Base-by-base conservation (phyloP, 30 jellyfish, hydroid and myxozoan genomes). In the Haliclystus octoradiatus region DNA sequence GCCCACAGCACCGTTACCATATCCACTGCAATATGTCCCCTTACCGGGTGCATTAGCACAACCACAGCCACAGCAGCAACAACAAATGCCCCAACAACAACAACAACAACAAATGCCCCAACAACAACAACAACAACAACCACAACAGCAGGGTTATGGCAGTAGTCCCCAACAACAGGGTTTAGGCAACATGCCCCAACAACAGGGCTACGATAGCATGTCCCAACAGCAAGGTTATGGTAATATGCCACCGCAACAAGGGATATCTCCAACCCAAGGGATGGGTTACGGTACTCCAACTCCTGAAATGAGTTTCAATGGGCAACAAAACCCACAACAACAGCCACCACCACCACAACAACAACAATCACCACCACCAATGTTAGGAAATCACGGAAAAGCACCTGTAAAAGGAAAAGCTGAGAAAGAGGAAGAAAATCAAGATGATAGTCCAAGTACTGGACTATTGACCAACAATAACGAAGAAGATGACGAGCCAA, bases 1-100 rank as follows among this genome's bases (percentile, higher is more conserved):
- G 19, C 14, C 14, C 14, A 19, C 57, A 5, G 96, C 82, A 7
- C 92, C 92, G 2, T 65, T 78, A 27, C 82, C 92, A 14, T 78
- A 78, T 40, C 57, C 57, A 5, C 57, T 40, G 19, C 57, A 40
- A 40, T 40, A 40, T 40, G 57, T 40, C 19, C 57, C 57, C 19
- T 19, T 40, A 5, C 57, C 57, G 14, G 57, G 57, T 5, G 57
- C 57, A 9, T 5, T 40, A 9, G 19, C 57, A 40, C 19, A 40
- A 5, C 57, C 9, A 19, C 57, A 9, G 9, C 57, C 57, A 40
- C 57, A 9, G 19, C 57, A 40, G 57, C 14, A 19, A 40, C 9
- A 9, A 40, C 14, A 40, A 5, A 9, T 19, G 14, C 9, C 19
- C 14, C 57, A 40, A 19, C 57, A 40, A 40, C 57, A 40, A 40